Base-by-base conservation (phyloP, 2,888 invertebrate species). In the Andrena praecox region DNA sequence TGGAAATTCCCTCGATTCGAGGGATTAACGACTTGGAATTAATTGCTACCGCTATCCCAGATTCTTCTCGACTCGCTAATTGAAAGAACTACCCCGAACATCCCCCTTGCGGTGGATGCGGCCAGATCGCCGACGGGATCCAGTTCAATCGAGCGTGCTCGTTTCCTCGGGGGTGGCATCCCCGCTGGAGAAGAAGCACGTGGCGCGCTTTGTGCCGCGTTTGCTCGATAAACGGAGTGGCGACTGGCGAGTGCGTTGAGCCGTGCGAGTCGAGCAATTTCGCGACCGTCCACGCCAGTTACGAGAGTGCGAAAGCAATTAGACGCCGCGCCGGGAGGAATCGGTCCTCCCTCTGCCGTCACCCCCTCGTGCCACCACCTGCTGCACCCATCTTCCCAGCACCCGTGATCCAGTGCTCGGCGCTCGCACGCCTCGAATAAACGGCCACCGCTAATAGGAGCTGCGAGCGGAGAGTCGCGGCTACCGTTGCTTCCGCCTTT, bases 221-320 rank as follows among this genome's bases (percentile, higher is more conserved):
- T 80, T 72, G 69, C 78, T 70, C 79, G 48, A 79, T 72, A 80
- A 84, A 68, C 70, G 29, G 54, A 7, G 70, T 50, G 63, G 56
- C 66, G 54, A 7, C 67, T 50, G 63, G 56, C 66, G 78, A 76
- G 75, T 71, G 66, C 73, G 62, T 7, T 62, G 64, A 82, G 60
- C 63, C 72, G 64, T 85, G 69, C 50, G 12, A 42, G 59, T 48
- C 71, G 48, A 79, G 72, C 78, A 80, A 63, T 80, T 85, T 83
- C 84, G 82, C 82, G 71, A 70, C 29, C 71, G 75, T 54, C 54
- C 27, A 62, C 59, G 75, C 33, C 52, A 68, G 59, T 72, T 64
- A 67, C 64, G 31, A 59, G 81, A 63, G 81, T 48, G 81, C 77
- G 62, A 80, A 77, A 77, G 78, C 79, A 86, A 87, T 87, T 86